These are phyloP conservation scores for Phalacrocorax aristotelis DNA, from an alignment of 2,113 vertebrate species.

Conservation along the genomic window DNA sequence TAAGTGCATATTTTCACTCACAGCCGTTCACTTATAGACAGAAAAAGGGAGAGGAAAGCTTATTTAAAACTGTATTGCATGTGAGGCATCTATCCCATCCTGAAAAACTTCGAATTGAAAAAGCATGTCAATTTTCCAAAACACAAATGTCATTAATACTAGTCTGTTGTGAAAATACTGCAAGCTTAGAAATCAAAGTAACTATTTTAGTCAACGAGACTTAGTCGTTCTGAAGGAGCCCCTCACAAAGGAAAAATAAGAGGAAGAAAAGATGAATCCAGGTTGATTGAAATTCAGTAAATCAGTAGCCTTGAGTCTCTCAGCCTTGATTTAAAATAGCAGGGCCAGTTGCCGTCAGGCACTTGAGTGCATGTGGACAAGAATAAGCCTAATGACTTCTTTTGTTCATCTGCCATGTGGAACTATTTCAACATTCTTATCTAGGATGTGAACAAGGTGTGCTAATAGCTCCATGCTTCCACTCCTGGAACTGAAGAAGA, in stretches of 20 bases:
- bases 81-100: not conserved
- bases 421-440: conserved; percentile 27
- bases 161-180: conserved; percentile 17
- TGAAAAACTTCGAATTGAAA: conserved; percentile 8
- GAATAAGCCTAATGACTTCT: conserved; percentile 41
- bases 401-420: conserved; percentile 47
- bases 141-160: conserved; percentile 35
- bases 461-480: not conserved
- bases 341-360: not conserved
- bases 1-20: not conserved
- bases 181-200: conserved; percentile 42
- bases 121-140: conserved; percentile 11
- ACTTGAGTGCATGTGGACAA: conserved; percentile 2
- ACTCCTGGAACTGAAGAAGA: not conserved
- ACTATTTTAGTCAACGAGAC: conserved; percentile 32
- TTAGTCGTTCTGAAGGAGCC: not conserved
- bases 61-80: conserved; percentile 19
- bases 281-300: not conserved
- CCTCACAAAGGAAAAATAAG: conserved; percentile 8
- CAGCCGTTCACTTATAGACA: not conserved
- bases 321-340: conserved; percentile 51
- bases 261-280: conserved; percentile 7
- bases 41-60: not conserved
- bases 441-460: not conserved
- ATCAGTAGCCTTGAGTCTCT: conserved; percentile 20